Evolutionary conservation across 2,113 vertebrate species (phyloP).

Genomic region (Oreochromis aureus): DNA sequence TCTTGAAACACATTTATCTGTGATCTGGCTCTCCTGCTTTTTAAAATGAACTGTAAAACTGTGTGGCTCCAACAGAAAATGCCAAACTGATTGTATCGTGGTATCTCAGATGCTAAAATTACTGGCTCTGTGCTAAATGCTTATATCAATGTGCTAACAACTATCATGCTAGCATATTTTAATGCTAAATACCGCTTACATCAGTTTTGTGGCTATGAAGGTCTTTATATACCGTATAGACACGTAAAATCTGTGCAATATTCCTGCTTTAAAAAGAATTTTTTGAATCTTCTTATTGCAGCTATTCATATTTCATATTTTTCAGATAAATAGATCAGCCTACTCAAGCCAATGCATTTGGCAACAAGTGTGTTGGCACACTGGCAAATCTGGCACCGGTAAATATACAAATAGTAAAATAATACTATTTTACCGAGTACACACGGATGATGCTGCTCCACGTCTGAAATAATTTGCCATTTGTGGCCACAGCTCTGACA

Average conservation of each 20-base stretch:
- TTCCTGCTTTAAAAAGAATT: background rate
- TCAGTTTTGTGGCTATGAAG: background rate
- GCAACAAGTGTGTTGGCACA: background rate
- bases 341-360: background rate
- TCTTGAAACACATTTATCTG: background rate
- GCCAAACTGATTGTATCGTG: background rate
- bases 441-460: rapidly evolving
- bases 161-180: background rate
- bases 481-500: background rate
- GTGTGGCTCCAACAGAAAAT: background rate
- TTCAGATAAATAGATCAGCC: background rate
- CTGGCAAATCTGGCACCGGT: background rate
- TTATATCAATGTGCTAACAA: background rate
- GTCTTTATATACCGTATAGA: background rate
- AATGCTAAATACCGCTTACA: background rate
- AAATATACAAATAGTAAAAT: background rate
- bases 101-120: background rate
- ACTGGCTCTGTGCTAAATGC: background rate
- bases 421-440: background rate
- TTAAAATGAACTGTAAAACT: background rate
- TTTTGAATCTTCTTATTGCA: background rate
- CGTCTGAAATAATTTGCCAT: background rate
- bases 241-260: background rate
- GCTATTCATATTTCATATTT: background rate
- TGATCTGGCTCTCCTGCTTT: background rate